phyloP scores from a whole-genome alignment of 2,113 vertebrate species.

The Rousettus leschenaultii region DNA sequence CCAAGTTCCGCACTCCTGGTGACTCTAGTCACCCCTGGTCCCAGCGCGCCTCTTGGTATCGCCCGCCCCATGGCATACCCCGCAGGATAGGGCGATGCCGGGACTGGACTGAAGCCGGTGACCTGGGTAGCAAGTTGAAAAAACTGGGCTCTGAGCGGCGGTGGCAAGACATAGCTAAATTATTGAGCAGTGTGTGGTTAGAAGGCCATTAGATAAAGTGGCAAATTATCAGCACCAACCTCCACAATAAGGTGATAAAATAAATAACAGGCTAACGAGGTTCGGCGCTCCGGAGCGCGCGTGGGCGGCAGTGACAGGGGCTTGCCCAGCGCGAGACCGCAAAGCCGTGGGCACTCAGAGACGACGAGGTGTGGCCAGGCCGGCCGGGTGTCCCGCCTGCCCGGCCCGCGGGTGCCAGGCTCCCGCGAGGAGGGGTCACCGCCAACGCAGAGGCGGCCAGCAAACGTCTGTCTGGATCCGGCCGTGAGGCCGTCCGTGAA shows the following conservation, averaged over 20 bases:
- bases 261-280: constrained; percentile 84
- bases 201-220: constrained; percentile 79
- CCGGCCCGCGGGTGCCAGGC: constrained; percentile 58
- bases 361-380: constrained; percentile 28
- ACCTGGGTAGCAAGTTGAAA: constrained; percentile 54
- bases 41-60: accelerated
- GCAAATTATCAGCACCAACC: constrained; percentile 76
- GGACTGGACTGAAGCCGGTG: accelerated
- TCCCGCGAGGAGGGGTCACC: constrained; percentile 1
- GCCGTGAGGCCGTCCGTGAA: accelerated
- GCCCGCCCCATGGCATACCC: accelerated
- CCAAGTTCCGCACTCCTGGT: accelerated
- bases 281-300: constrained; percentile 45
- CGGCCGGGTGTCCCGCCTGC: constrained; percentile 47
- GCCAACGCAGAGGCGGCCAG: accelerated
- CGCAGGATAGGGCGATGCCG: accelerated
- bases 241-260: constrained; percentile 80
- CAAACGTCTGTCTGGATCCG: accelerated
- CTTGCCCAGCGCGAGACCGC: not conserved
- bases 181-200: constrained; percentile 81
- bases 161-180: constrained; percentile 75
- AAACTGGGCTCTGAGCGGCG: constrained; percentile 61
- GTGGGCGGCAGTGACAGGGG: not conserved
- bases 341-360: constrained; percentile 70
- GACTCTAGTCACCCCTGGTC: not conserved